These are phyloP conservation scores for Aspiorhynchus laticeps DNA, from an alignment of 2,113 vertebrate species.

Conservation along the genomic window DNA sequence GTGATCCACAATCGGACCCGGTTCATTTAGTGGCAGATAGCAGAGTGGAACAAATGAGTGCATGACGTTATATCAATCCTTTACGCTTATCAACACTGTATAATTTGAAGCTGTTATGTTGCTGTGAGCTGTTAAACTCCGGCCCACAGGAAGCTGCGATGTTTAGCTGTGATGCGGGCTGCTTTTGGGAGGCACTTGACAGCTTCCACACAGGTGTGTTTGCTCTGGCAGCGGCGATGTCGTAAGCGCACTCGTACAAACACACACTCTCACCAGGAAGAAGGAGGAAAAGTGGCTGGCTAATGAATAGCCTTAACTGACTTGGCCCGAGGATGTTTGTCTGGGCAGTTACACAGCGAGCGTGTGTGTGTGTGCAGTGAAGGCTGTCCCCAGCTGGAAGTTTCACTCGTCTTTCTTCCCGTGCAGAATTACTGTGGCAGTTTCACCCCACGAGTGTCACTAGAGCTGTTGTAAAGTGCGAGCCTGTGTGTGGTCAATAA, in stretches of 20 bases:
- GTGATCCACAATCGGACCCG: not conserved
- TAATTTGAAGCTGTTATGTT: not conserved
- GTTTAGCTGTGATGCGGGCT: constrained; percentile 10
- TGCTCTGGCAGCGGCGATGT: constrained; percentile 40
- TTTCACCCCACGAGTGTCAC: not conserved
- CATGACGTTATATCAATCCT: not conserved
- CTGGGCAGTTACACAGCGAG: constrained; percentile 30
- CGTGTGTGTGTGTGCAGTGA: constrained; percentile 22
- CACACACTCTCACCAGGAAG: constrained; percentile 9
- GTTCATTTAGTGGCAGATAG: not conserved
- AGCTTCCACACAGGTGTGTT: constrained; percentile 47
- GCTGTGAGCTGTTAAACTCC: not conserved
- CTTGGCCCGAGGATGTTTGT: constrained; percentile 30
- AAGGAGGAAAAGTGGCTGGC: constrained; percentile 20
- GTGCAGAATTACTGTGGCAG: constrained; percentile 46
- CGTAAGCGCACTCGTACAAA: constrained; percentile 23
- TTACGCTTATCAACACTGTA: not conserved
- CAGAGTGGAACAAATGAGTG: not conserved
- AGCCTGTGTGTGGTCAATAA: constrained; percentile 39
- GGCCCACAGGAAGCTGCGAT: not conserved
- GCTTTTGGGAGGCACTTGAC: constrained; percentile 26
- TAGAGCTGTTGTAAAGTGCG: constrained; percentile 18
- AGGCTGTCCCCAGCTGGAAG: constrained; percentile 11
- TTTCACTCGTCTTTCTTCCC: constrained; percentile 55
- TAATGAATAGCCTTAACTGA: constrained; percentile 39